Evolutionary conservation across 2,113 vertebrate genomes (phyloP), one percentile per base, ranked within the genome.

Genomic region (Eptatretus burgeri): DNA sequence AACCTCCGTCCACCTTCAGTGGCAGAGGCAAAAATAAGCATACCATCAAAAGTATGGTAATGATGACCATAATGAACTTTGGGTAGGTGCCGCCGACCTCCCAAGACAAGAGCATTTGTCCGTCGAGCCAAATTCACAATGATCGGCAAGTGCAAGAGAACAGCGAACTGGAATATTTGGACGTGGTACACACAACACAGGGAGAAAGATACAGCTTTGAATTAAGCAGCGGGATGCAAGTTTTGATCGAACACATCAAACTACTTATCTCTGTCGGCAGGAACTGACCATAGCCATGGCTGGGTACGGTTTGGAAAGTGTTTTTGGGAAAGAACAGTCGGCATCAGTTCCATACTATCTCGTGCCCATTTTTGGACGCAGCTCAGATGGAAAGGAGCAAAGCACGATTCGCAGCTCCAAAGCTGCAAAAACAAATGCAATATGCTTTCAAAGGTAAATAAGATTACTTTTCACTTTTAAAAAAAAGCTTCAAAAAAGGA

Each of bases 321-420:
- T 67, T 88, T 84, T 64, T 89, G 84, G 0, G 77, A 83, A 71
- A 81, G 70, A 1, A 19, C n/a, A 12, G 85, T 91, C 68, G 82
- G 86, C 1, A 93, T 74, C 63, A 96, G 81, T 73, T 93, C 91
- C 65, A 78, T 75, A 2, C 85, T 91, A 71, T 95, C 87, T 67
- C 77, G 80, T 62, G 91, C 88, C 91, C 91, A 95, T 64, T 96
- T 91, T 66, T 96, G 91, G 65, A 96, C 88, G 64, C 91, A 96
- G 10, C 81, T 80, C 68, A 95, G 76, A 70, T 96, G 88, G 76
- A 96, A 91, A 72, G 95, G 83, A 68, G 82, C 88, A 75, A 82
- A 95, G 67, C 91, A 96, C 51, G 84, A 79, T 65, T 71, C 75
- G 71, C 88, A 96, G 69, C 82, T 94, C 88, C 91, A 95, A 67